Evolutionary conservation across 2,113 vertebrate species (phyloP).

Genomic region (Grus americana): DNA sequence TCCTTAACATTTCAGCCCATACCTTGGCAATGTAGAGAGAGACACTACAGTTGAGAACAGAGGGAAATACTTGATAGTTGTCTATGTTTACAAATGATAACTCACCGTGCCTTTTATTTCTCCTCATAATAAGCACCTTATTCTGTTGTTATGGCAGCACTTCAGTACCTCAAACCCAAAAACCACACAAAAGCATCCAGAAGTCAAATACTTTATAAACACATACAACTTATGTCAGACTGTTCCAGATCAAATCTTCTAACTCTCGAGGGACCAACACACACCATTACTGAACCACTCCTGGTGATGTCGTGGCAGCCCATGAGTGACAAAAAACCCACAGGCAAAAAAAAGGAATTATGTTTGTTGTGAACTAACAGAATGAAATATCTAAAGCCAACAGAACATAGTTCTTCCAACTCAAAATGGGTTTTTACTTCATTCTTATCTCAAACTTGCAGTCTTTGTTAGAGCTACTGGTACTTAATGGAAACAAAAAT

Average conservation of each 20-base stretch:
- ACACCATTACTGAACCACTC: not conserved
- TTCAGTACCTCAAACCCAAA: not conserved
- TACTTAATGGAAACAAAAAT: not conserved
- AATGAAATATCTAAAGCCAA: not conserved
- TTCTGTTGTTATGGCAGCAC: not conserved
- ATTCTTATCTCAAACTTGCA: not conserved
- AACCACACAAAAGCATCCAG: not conserved
- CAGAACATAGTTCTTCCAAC: not conserved
- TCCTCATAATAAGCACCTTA: not conserved
- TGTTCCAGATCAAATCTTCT: not conserved
- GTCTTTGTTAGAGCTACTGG: not conserved
- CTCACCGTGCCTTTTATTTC: not conserved
- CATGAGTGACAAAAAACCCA: not conserved
- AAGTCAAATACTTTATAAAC: not conserved
- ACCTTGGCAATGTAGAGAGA: fast-evolving
- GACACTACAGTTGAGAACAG: fast-evolving
- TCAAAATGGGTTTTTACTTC: not conserved
- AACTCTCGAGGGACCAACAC: not conserved
- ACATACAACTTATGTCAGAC: not conserved
- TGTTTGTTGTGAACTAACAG: not conserved
- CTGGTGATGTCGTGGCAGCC: not conserved
- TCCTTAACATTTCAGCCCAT: not conserved
- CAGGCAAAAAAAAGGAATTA: not conserved
- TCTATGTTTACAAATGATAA: not conserved
- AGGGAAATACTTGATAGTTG: not conserved